Conservation (phyloP, 1,140 invertebrate genomes). For the Drosophila lowei region DNA sequence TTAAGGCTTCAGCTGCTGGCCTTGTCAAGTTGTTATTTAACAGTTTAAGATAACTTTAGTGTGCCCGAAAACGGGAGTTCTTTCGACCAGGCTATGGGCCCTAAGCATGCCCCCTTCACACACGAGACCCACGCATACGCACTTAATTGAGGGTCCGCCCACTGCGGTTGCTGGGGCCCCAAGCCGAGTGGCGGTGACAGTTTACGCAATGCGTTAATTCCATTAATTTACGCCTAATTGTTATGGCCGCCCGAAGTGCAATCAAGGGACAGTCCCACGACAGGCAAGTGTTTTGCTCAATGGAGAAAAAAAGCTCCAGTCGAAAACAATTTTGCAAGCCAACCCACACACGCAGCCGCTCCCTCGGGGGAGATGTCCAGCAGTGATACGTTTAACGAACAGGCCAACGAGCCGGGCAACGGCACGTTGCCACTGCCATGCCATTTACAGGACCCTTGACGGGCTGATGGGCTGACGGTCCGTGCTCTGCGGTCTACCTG, state of each 20-base stretch:
- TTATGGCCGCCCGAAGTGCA: conserved; percentile 75
- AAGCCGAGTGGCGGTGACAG: conserved; percentile 46
- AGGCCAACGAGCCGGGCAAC: conserved; percentile 13
- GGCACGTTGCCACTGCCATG: conserved; percentile 9
- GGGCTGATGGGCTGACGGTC: neutral
- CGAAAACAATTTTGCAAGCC: conserved; percentile 47
- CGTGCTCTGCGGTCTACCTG: conserved; percentile 2
- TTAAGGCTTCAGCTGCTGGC: conserved; percentile 4
- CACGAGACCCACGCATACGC: neutral
- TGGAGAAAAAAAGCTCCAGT: conserved; percentile 7
- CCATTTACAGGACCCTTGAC: conserved; percentile 38
- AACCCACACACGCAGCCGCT: neutral
- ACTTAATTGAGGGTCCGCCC: conserved; percentile 23
- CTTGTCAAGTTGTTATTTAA: conserved; percentile 54
- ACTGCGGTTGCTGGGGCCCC: too few species aligned
- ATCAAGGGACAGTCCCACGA: conserved; percentile 50
- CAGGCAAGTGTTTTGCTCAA: conserved; percentile 41
- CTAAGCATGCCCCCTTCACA: neutral
- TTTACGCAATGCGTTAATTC: conserved; percentile 72
- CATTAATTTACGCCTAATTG: conserved; percentile 76
- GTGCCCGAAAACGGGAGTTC: neutral
- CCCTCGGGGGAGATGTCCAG: conserved; percentile 33
- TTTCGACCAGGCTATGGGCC: conserved; percentile 15
- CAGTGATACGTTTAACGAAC: conserved; percentile 44
- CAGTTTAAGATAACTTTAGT: conserved; percentile 35